Base-by-base conservation (phyloP, 1,140 invertebrate species). In the Reticulitermes speratus region DNA sequence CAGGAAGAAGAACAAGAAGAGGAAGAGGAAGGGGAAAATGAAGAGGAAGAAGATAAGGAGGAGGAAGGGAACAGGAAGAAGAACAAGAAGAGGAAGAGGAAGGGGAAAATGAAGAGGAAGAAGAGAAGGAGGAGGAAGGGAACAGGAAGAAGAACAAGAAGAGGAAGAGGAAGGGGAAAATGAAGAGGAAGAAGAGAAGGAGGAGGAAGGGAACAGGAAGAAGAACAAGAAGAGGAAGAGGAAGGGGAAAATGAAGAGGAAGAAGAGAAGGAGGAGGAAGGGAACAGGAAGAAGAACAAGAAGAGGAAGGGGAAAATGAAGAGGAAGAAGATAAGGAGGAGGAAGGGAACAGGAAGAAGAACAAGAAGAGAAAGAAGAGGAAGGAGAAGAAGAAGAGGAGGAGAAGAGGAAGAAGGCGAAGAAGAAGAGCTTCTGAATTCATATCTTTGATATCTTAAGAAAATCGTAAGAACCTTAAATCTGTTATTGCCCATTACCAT, bases 241-340 rank as follows among this genome's bases (percentile, higher is more conserved):
- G 84, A 84, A 87, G 83, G 52, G 75, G 81, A 82, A 83, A 59
- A 84, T 44, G 52, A 82, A 55, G 83, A 84, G 83, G 84, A 44
- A 84, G 82, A 84, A 45, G 81, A n/a, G 44, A 19, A 55, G 69
- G 32, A 52, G 55, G 84, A 85, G 38, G 84, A 85, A 44, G 45
- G 75, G 82, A 38, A 65, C 30, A 8, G 45, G 75, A 81, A 82
- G 59, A 82, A 55, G 81, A n/a, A n/a, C n/a, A n/a, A n/a, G n/a
- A n/a, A n/a, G n/a, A n/a, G n/a, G n/a, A n/a, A n/a, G n/a, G n/a
- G n/a, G n/a, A n/a, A n/a, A n/a, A n/a, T n/a, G n/a, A n/a, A n/a
- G n/a, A n/a, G n/a, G n/a, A n/a, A n/a, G n/a, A n/a, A n/a, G n/a
- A n/a, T n/a, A n/a, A n/a, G n/a, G n/a, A n/a, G n/a, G n/a, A n/a